phyloP scores from a whole-genome alignment of 2,797 vertebrate species.

The Sciurus vulgaris region DNA sequence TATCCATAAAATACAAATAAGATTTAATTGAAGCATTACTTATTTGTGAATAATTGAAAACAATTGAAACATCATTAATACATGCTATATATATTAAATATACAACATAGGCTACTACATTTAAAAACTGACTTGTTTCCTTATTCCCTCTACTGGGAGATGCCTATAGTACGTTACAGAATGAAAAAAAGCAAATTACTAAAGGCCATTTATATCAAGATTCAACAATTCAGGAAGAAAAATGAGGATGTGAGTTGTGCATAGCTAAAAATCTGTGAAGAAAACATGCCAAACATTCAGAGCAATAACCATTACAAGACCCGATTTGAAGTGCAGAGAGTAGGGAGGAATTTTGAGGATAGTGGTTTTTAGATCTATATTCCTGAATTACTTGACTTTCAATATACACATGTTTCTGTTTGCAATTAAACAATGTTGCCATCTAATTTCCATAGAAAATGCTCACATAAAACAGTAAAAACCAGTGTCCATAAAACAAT shows the following conservation, averaged over 20 bases:
- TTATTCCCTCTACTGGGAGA: not conserved
- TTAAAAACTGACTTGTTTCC: not conserved
- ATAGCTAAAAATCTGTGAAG: not conserved
- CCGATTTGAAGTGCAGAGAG: not conserved
- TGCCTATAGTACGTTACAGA: not conserved
- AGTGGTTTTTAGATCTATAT: not conserved
- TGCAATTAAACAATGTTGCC: not conserved
- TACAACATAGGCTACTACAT: not conserved
- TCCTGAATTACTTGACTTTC: not conserved
- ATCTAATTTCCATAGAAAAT: not conserved
- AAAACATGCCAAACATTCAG: not conserved
- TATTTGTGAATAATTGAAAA: conserved; percentile 15
- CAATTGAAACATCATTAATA: not conserved
- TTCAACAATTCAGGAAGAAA: not conserved
- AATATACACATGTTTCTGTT: not conserved
- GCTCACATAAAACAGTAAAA: not conserved
- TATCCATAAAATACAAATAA: not conserved
- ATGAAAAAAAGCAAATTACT: not conserved
- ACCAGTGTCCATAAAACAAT: not conserved
- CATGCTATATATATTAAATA: not conserved
- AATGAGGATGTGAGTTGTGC: not conserved
- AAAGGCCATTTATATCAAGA: not conserved
- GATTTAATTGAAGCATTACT: not conserved
- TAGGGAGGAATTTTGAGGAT: not conserved
- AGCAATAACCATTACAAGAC: not conserved